Base-by-base conservation (phyloP, 1,140 invertebrate species). In the Nautilus pompilius region DNA sequence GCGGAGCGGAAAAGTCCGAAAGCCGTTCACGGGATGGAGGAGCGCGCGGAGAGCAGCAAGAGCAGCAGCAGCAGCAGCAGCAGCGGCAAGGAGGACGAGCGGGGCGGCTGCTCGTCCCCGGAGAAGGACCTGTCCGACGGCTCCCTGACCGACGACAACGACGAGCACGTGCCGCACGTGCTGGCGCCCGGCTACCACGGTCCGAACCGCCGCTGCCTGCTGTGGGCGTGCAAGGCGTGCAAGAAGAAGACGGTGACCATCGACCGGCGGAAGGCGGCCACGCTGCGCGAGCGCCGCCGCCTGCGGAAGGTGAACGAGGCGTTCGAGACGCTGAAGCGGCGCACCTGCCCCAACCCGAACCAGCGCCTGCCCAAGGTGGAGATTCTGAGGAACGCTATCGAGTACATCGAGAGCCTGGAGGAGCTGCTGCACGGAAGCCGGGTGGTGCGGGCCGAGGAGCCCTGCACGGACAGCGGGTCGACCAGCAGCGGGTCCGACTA, bases 221-320 rank as follows among this genome's bases (percentile, higher is more conserved):
- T 95, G 1, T 97, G 94, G 94, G 95, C 94, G 5, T 97, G 95
- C 82, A 96, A 97, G 79, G 93, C 93, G 0, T 97, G 94, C 83
- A 97, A 97, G 79, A 89, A 92, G 82, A 96, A 96, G 83, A 93
- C 90, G 4, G 92, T 96, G 20, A 91, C 93, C 4, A 91, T 98
- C 1, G 96, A 99, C 82, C 85, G 96, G 41, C 87, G 96, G 74
- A 97, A 97, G 86, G 96, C 96, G 5, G 96, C 96, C 2, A 99
- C 96, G 0, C 87, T 99, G 78, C 84, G 96, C 0, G 96, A 99
- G 80, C 85, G 96, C 68, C 84, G 96, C 66, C 86, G 96, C 65
- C 86, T 99, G 36, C 85, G 94, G 76, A 97, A 97, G 88, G 96
- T 99, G 66, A 99, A 99, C 82, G 96, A 98, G 83, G 96, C 96